Base-by-base conservation (phyloP, 2,113 vertebrate species). In the Edolisoma coerulescens region DNA sequence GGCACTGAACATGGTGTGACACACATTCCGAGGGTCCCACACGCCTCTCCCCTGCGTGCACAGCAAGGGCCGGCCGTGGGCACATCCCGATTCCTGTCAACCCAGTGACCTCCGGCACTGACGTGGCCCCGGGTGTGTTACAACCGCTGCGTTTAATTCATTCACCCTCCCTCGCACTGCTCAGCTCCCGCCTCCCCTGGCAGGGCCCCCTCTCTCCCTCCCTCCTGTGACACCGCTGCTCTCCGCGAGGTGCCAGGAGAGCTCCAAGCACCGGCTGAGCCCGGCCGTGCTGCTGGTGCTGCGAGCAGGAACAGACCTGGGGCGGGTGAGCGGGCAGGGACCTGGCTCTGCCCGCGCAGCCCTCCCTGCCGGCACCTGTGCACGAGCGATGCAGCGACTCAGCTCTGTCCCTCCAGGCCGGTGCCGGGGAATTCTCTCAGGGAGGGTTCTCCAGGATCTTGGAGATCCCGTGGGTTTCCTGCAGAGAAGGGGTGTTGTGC, bases 191-290 rank as follows among this genome's bases (percentile, higher is more conserved):
- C 39, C n/a, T 59, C 26, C 56, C 52, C 67, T 2, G 71, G 47
- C 92, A 33, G 39, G n/a, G 35, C 5, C 30, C 26, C 22, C 19
- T 63, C 44, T 33, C 33, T 65, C 24, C 63, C 35, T 75, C 27
- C 65, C 47, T 70, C 3, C 91, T 97, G 95, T 85, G 78, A 71
- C 78, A 27, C 96, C 90, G 23, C 84, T 37, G 16, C 90, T 95
- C 81, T 91, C 96, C 96, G 57, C 96, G 90, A 97, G 96, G 96
- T 96, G 96, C 96, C 96, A 97, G 96, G 92, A 93, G 93, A 95
- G 96, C 18, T 89, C 95, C 49, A 60, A 60, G 90, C 95, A 93
- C 64, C 1, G 28, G 68, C 61, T 32, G 61, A 82, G 79, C 77
- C 22, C 39, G 32, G 68, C 82, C 13, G 45, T 21, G 92, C 60